These are phyloP conservation scores for Erythrocercus mccallii DNA, from an alignment of 2,113 vertebrate species.

Conservation along the genomic window DNA sequence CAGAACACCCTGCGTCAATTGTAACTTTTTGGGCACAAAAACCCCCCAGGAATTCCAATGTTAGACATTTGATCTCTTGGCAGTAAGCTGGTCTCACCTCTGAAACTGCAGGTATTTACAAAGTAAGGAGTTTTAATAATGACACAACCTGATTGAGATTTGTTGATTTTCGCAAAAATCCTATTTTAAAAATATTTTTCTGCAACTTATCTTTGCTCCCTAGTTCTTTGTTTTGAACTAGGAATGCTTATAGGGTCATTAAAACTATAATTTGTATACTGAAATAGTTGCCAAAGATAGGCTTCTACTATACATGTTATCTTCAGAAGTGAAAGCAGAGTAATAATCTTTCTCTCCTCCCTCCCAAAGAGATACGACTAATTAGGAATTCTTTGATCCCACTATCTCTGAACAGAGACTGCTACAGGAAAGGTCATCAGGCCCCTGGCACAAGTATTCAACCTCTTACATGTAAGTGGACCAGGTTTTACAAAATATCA, in stretches of 20 bases:
- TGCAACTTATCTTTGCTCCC: not conserved
- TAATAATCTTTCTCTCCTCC: not conserved
- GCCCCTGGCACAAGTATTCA: not conserved
- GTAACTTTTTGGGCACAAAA: not conserved
- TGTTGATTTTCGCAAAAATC: not conserved
- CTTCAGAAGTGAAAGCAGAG: not conserved
- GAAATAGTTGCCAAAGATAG: not conserved
- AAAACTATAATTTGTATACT: constrained; percentile 3
- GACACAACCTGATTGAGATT: not conserved
- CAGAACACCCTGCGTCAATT: not conserved
- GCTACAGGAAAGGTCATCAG: not conserved
- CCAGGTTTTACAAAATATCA: not conserved
- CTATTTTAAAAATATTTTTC: not conserved
- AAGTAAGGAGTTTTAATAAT: not conserved
- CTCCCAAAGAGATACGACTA: not conserved
- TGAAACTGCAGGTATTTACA: not conserved
- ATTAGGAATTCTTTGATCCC: constrained; percentile 53
- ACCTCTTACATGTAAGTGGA: not conserved
- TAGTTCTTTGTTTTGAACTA: not conserved
- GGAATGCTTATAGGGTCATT: not conserved
- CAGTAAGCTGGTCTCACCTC: not conserved
- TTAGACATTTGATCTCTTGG: not conserved
- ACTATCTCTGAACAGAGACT: not conserved
- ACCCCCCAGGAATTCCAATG: not conserved
- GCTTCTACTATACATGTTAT: not conserved